Evolutionary conservation across 2,113 vertebrate species (phyloP).

Genomic region (Rousettus leschenaultii): DNA sequence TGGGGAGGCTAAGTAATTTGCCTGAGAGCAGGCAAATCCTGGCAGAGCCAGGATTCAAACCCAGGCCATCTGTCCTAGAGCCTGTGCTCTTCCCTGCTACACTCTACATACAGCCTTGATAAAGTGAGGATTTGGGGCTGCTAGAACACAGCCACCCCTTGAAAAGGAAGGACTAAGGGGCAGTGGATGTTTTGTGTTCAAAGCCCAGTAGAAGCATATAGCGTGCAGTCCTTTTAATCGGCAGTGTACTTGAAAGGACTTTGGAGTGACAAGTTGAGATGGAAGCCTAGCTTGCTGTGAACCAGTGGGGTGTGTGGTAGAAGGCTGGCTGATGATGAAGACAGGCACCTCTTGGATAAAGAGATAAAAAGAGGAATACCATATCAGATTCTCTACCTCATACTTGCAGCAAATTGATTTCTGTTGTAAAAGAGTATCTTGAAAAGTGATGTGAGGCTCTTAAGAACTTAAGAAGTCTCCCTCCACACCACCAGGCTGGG

Average conservation of each 20-base stretch:
- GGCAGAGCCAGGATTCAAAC: background rate
- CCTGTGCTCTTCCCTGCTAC: background rate
- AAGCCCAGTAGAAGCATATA: background rate
- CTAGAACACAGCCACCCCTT: background rate
- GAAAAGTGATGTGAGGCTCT: background rate
- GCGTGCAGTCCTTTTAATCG: accelerated
- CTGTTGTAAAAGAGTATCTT: background rate
- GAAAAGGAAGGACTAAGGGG: background rate
- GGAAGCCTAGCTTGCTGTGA: background rate
- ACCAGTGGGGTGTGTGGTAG: too few relatives aligned
- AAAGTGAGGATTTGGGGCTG: background rate
- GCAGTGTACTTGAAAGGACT: background rate
- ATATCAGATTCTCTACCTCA: background rate
- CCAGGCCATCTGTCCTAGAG: background rate
- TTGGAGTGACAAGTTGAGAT: background rate
- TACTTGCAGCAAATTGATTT: background rate
- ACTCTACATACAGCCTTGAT: background rate
- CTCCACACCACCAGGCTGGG: background rate
- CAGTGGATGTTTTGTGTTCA: background rate
- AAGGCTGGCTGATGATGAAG: background rate
- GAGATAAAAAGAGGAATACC: background rate
- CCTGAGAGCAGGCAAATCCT: too few relatives aligned
- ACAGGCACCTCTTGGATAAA: background rate
- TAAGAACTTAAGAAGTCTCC: background rate
- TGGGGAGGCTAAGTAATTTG: background rate